Percentiles rank a stretch among this genome's conserved stretches.
These are phyloP conservation scores for Ochotona princeps DNA, from an alignment of 2,113 vertebrate species.

Conservation along the genomic window DNA sequence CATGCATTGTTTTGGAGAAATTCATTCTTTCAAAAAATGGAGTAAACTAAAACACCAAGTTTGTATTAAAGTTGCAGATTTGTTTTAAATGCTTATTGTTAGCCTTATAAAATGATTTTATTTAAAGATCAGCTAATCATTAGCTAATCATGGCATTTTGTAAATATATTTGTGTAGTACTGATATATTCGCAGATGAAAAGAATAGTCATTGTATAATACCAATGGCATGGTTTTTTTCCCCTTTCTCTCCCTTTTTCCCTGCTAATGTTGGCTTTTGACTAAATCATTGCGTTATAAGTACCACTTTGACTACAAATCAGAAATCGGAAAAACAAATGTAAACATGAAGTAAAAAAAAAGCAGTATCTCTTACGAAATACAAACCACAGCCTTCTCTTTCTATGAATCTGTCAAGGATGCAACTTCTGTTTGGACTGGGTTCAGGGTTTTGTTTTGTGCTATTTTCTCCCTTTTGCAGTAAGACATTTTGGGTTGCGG, in stretches of 20 bases:
- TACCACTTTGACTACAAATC: neutral
- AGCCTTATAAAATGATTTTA: slow-evolving; percentile 17
- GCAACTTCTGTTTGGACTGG: slow-evolving; percentile 42
- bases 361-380: slow-evolving; percentile 7
- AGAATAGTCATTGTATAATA: slow-evolving; percentile 17
- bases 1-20: neutral
- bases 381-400: slow-evolving; percentile 45
- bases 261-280: neutral
- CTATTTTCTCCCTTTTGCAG: slow-evolving; percentile 5
- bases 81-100: neutral
- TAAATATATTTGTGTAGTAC: slow-evolving; percentile 6
- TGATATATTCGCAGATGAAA: slow-evolving; percentile 33
- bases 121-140: neutral
- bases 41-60: neutral
- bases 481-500: slow-evolving; percentile 21
- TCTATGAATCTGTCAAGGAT: slow-evolving; percentile 37
- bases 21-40: neutral
- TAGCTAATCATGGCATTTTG: slow-evolving; percentile 5
- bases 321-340: slow-evolving; percentile 25
- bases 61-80: neutral
- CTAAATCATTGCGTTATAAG: slow-evolving; percentile 8
- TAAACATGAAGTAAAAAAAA: neutral
- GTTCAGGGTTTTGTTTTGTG: slow-evolving; percentile 29
- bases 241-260: neutral
- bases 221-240: neutral